Evolutionary conservation across 2,797 vertebrate genomes (phyloP).

Genomic region (Babyrousa celebensis): DNA sequence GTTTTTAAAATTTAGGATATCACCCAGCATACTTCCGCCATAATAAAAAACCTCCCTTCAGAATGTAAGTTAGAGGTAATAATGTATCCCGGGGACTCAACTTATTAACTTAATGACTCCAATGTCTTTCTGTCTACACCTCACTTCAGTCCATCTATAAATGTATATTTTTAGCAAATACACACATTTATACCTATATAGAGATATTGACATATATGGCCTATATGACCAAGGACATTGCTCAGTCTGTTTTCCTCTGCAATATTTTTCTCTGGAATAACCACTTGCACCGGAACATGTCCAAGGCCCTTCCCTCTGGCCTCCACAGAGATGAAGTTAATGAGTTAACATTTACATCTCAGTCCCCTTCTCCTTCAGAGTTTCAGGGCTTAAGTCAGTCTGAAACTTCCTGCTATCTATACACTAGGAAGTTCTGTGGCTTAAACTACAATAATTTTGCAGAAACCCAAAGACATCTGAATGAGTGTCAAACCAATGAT

Average conservation of each 20-base stretch:
- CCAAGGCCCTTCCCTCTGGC: background rate
- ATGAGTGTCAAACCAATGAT: constrained; percentile 9
- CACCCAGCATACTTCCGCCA: background rate
- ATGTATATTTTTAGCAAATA: constrained; percentile 25
- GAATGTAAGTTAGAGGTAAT: background rate
- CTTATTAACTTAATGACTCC: background rate
- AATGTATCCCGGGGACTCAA: background rate
- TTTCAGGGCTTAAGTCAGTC: background rate
- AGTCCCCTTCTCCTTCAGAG: background rate
- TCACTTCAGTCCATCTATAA: background rate
- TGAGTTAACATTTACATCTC: background rate
- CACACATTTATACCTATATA: background rate
- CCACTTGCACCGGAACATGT: background rate
- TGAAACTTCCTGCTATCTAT: constrained; percentile 32
- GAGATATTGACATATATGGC: background rate
- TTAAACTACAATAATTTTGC: constrained; percentile 60
- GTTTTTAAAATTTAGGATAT: background rate
- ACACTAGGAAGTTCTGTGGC: background rate
- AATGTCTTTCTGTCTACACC: background rate
- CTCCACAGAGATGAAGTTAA: background rate
- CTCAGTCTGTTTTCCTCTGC: background rate
- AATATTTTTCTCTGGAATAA: background rate
- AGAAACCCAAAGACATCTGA: constrained; percentile 38
- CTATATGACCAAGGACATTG: background rate
- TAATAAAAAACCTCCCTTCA: constrained; percentile 14